Evolutionary conservation across 2,888 invertebrate species (phyloP).

Genomic region (Augochlorella aurata): DNA sequence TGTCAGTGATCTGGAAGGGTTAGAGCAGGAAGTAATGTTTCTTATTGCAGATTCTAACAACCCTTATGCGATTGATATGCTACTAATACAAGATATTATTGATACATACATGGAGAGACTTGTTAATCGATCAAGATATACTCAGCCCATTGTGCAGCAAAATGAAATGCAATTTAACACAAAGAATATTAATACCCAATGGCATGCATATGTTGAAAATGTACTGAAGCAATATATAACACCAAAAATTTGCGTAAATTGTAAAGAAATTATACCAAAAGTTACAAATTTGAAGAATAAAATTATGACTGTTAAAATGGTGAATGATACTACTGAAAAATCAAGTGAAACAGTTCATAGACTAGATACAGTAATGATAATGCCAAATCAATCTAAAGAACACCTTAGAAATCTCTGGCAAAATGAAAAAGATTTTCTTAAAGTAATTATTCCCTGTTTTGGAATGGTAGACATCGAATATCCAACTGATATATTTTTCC

Average conservation of each 20-base stretch:
- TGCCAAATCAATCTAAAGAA: conserved; percentile 86
- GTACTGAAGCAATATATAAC: conserved; percentile 82
- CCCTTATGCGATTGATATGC: conserved; percentile 62
- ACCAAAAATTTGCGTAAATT: conserved; percentile 84
- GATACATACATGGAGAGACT: conserved; percentile 81
- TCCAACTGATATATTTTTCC: conserved; percentile 93
- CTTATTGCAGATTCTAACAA: conserved; percentile 69
- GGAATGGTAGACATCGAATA: conserved; percentile 82
- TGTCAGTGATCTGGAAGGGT: conserved; percentile 88
- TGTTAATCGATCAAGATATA: conserved; percentile 60
- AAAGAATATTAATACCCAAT: conserved; percentile 83
- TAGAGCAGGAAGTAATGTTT: conserved; percentile 82
- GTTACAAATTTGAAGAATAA: conserved; percentile 85
- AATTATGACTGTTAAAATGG: conserved; percentile 82
- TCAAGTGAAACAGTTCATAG: conserved; percentile 49
- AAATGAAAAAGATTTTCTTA: conserved; percentile 88
- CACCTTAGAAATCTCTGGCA: conserved; percentile 88
- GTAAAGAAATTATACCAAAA: conserved; percentile 83
- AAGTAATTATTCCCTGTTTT: conserved; percentile 88
- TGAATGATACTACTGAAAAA: not conserved
- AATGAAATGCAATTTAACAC: conserved; percentile 76
- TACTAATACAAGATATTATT: conserved; percentile 82
- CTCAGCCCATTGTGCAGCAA: conserved; percentile 76
- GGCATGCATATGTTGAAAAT: conserved; percentile 82
- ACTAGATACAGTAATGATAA: conserved; percentile 80